A percentile compares a stretch with the other conserved stretches of the same genome.
phyloP scores from a whole-genome alignment of 1,140 invertebrate species.

The Drosophila sp. region DNA sequence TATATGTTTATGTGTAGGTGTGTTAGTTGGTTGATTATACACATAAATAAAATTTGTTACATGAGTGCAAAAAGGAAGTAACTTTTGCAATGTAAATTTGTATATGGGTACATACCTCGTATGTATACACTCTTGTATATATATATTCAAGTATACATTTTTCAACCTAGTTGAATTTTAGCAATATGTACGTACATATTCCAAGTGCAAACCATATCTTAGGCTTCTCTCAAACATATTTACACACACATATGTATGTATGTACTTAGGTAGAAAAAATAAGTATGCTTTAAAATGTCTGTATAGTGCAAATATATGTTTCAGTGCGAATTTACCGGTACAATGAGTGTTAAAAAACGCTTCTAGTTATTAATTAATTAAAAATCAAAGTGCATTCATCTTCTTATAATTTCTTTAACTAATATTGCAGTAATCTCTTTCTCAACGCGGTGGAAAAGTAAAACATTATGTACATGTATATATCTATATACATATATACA shows the following conservation, averaged over 20 bases:
- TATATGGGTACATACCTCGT: constrained; percentile 4
- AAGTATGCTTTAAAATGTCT: constrained; percentile 16
- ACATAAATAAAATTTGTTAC: neutral
- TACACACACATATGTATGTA: constrained; percentile 24
- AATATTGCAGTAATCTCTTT: neutral
- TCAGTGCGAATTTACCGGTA: constrained; percentile 13
- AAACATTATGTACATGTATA: neutral
- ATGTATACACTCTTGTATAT: neutral
- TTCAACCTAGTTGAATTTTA: neutral
- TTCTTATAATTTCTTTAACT: neutral
- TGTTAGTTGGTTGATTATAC: neutral
- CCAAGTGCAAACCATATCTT: neutral
- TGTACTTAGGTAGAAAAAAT: neutral
- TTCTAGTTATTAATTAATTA: neutral
- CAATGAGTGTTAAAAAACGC: constrained; percentile 2
- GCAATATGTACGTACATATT: constrained; percentile 11
- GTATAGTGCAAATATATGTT: constrained; percentile 26
- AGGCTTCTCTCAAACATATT: constrained; percentile 1
- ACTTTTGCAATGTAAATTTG: constrained; percentile 5
- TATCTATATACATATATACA: neutral
- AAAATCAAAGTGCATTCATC: neutral
- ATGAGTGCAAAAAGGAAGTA: constrained; percentile 7
- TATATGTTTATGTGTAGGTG: constrained; percentile 5
- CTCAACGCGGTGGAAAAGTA: neutral
- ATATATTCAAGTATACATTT: constrained; percentile 16